These are phyloP conservation scores for Ichneumon xanthorius DNA, from an alignment of 2,888 invertebrate species.

Conservation along the genomic window DNA sequence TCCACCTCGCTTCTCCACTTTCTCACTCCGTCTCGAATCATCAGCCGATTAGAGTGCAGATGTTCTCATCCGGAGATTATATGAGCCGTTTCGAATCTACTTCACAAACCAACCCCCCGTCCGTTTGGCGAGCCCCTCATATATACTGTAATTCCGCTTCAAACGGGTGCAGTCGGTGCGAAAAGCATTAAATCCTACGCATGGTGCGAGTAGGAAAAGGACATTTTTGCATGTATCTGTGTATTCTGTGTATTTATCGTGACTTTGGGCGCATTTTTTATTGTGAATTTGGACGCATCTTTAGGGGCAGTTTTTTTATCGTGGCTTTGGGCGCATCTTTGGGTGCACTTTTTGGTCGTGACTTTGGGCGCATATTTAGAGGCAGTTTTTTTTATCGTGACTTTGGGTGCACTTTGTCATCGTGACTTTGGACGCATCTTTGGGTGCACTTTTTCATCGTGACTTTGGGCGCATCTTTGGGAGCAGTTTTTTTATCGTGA, in stretches of 20 bases:
- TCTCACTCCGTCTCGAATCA: constrained; percentile 75
- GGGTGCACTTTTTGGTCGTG: too few relatives aligned
- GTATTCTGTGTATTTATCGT: not conserved
- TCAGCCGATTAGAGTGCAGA: constrained; percentile 84
- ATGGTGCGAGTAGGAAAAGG: not conserved
- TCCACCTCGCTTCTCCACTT: constrained; percentile 34
- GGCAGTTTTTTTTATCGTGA: too few relatives aligned
- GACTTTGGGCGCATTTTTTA: not conserved
- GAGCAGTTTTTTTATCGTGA: too few relatives aligned
- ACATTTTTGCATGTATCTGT: not conserved
- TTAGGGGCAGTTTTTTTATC: too few relatives aligned
- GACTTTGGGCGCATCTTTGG: too few relatives aligned
- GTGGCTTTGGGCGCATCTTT: too few relatives aligned
- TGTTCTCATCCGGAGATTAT: constrained; percentile 83
- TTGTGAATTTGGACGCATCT: not conserved
- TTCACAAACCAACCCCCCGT: constrained; percentile 3
- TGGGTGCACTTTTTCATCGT: too few relatives aligned
- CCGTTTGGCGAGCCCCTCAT: constrained; percentile 20
- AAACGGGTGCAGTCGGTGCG: constrained; percentile 14
- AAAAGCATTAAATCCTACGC: not conserved
- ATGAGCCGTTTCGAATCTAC: constrained; percentile 76
- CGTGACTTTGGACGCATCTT: too few relatives aligned
- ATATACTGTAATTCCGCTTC: constrained; percentile 4
- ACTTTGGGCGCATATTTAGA: too few relatives aligned
- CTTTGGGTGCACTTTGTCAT: too few relatives aligned